Percentiles rank a stretch among this genome's conserved stretches.
These are phyloP conservation scores for Microtus pennsylvanicus DNA, from an alignment of 2,113 vertebrate genomes.

Conservation along the genomic window DNA sequence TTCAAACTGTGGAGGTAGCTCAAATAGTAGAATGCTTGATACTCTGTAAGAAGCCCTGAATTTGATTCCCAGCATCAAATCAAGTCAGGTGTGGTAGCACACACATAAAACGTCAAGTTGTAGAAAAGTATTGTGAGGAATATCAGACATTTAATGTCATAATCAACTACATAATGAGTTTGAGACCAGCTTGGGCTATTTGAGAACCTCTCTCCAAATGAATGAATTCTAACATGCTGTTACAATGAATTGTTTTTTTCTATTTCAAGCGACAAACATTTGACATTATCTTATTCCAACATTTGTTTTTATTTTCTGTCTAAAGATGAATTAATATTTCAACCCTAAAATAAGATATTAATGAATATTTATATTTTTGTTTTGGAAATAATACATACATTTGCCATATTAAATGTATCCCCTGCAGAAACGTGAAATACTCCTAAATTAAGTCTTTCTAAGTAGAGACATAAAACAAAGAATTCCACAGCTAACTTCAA, in stretches of 20 bases:
- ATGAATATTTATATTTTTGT: neutral
- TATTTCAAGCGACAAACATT: neutral
- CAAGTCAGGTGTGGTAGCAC: neutral
- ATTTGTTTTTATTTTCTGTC: neutral
- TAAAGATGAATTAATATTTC: neutral
- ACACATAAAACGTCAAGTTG: neutral
- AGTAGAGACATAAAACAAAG: neutral
- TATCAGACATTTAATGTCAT: too few species aligned
- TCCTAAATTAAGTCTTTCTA: neutral
- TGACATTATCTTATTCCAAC: neutral
- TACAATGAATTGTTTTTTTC: neutral
- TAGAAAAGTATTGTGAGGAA: too few species aligned
- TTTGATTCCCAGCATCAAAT: neutral
- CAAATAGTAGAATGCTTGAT: neutral
- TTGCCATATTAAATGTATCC: neutral
- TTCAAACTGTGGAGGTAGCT: too few species aligned
- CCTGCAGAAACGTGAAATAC: neutral
- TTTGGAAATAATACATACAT: neutral
- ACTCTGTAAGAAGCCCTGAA: neutral
- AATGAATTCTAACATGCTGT: neutral
- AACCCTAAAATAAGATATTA: neutral
- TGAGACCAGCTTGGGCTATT: neutral
- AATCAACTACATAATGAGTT: too few species aligned
- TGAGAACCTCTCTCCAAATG: neutral
- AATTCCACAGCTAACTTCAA: neutral